Percentiles rank a stretch among this genome's conserved stretches.
These are phyloP conservation scores for Chironomus striatipennis DNA, from an alignment of 1,140 invertebrate species.

Conservation along the genomic window DNA sequence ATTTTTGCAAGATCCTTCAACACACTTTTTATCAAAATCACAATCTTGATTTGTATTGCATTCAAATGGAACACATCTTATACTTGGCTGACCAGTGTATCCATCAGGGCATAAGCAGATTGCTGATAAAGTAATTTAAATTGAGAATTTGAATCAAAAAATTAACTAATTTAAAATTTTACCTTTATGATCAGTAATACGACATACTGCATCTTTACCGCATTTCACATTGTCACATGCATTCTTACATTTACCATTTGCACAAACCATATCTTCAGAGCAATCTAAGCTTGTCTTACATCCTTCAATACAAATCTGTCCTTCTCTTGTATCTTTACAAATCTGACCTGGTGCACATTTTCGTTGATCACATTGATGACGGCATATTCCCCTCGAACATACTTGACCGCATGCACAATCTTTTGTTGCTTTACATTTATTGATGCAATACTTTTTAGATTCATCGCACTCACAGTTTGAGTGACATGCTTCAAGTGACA, in stretches of 20 bases:
- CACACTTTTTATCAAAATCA: constrained; percentile 64
- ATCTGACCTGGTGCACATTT: constrained; percentile 43
- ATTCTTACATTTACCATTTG: constrained; percentile 63
- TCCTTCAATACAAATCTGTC: constrained; percentile 56
- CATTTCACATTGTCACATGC: constrained; percentile 62
- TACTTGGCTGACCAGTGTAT: constrained; percentile 66
- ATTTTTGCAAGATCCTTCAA: constrained; percentile 66
- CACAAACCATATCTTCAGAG: constrained; percentile 63
- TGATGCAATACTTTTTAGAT: constrained; percentile 60
- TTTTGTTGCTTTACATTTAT: constrained; percentile 52
- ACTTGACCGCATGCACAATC: constrained; percentile 66
- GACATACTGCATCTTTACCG: constrained; percentile 66
- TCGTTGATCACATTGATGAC: constrained; percentile 39
- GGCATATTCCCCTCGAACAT: constrained; percentile 44
- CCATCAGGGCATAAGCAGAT: constrained; percentile 79
- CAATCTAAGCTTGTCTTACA: constrained; percentile 76
- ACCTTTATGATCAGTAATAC: constrained; percentile 55
- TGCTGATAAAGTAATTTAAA: constrained; percentile 40
- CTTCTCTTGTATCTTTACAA: constrained; percentile 43
- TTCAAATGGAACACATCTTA: constrained; percentile 63
- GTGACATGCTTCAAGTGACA: constrained; percentile 56
- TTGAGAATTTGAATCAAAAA: neutral
- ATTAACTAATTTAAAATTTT: neutral
- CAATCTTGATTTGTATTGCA: constrained; percentile 72
- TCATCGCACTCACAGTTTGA: constrained; percentile 64